Conservation (phyloP, 2,113 vertebrate genomes). For the Rafetus swinhoei region DNA sequence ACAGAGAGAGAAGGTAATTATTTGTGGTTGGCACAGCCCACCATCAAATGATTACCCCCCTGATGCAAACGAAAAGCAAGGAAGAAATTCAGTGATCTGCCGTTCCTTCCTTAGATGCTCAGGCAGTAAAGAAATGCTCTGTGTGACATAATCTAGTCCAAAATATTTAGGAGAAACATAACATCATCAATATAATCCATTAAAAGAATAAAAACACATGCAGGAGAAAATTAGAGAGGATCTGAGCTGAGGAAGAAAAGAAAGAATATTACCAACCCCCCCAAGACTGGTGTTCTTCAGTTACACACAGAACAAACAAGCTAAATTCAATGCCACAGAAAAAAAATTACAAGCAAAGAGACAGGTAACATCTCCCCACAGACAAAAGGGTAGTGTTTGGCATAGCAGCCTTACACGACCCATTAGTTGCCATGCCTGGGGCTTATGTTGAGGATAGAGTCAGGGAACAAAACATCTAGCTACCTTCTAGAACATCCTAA, state of each 20-base stretch:
- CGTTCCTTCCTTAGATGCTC: not conserved
- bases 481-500: not conserved
- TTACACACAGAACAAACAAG: not conserved
- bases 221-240: not conserved
- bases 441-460: not conserved
- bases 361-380: not conserved
- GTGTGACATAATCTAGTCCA: not conserved
- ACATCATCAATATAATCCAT: not conserved
- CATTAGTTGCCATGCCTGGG: not conserved
- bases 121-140: not conserved
- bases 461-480: not conserved
- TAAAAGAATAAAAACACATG: constrained; percentile 17
- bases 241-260: not conserved
- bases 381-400: not conserved
- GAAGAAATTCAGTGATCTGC: not conserved
- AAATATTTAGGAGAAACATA: not conserved
- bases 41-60: not conserved
- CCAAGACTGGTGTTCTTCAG: not conserved
- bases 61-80: not conserved
- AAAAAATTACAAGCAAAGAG: constrained; percentile 21
- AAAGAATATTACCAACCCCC: not conserved
- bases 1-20: not conserved
- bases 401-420: not conserved
- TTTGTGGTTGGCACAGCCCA: not conserved
- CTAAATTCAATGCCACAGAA: constrained; percentile 15